These are phyloP conservation scores for Tachyglossus aculeatus DNA, from an alignment of 2,797 vertebrate species.

Conservation along the genomic window DNA sequence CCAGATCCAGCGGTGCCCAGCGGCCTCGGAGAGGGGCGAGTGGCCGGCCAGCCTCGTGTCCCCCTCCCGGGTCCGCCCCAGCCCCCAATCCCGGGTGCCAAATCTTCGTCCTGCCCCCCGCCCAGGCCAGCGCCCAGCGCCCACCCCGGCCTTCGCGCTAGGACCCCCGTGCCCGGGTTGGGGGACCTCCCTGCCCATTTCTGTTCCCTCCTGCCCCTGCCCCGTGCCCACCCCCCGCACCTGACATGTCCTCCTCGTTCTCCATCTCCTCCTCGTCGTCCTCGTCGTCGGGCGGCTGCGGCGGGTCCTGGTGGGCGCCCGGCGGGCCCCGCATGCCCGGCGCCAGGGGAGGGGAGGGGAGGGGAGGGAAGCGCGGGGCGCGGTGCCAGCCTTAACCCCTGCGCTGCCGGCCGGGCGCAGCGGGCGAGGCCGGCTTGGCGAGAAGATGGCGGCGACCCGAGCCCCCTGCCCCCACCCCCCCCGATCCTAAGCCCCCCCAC, in stretches of 20 bases:
- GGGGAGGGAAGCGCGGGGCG: slow-evolving; percentile 58
- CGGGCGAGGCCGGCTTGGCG: slow-evolving; percentile 65
- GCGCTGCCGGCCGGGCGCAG: slow-evolving; percentile 66
- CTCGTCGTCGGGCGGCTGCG: slow-evolving; percentile 77
- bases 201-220: neutral
- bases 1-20: neutral
- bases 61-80: slow-evolving; percentile 19
- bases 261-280: slow-evolving; percentile 89
- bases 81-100: slow-evolving; percentile 10
- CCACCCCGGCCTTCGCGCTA: neutral
- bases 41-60: too few species aligned
- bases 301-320: slow-evolving; percentile 90
- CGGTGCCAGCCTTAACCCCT: slow-evolving; percentile 70
- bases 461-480: slow-evolving; percentile 15
- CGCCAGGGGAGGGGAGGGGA: slow-evolving; percentile 59
- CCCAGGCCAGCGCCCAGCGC: neutral
- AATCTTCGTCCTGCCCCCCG: neutral
- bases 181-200: slow-evolving; percentile 15
- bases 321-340: slow-evolving; percentile 91
- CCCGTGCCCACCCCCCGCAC: slow-evolving; percentile 73
- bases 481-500: slow-evolving; percentile 29
- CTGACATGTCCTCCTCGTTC: slow-evolving; percentile 93
- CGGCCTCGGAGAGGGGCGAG: too few species aligned
- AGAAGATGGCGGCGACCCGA: slow-evolving; percentile 75
- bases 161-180: neutral